Evolutionary conservation across 2,888 invertebrate genomes (phyloP).

Genomic region (Alviniconcha strummeri): DNA sequence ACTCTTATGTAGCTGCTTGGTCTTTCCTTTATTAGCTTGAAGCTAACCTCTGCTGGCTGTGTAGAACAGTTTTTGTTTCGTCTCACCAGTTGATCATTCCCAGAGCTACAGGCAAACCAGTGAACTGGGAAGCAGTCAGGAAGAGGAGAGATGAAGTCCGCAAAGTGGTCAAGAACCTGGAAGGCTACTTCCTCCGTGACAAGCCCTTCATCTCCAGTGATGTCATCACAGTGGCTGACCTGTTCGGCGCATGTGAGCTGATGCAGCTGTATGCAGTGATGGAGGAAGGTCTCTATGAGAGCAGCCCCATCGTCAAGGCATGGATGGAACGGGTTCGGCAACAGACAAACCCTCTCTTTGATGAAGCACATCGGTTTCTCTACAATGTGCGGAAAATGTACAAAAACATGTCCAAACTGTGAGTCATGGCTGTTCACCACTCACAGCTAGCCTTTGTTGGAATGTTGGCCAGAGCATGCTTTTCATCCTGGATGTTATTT

Average conservation of each 20-base stretch:
- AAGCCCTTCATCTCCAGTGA: constrained; percentile 59
- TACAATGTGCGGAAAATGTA: constrained; percentile 49
- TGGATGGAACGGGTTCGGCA: constrained; percentile 65
- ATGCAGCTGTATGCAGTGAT: constrained; percentile 62
- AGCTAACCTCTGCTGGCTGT: too few relatives aligned
- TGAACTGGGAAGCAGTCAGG: constrained; percentile 56
- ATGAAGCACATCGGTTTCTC: constrained; percentile 58
- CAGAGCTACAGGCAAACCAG: constrained; percentile 50
- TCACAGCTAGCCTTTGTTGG: too few relatives aligned
- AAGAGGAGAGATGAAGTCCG: constrained; percentile 47
- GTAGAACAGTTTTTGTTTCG: neutral
- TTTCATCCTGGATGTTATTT: too few relatives aligned
- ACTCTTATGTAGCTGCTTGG: too few relatives aligned
- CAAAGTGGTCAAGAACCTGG: constrained; percentile 52
- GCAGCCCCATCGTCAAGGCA: constrained; percentile 54
- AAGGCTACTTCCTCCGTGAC: constrained; percentile 61
- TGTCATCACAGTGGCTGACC: constrained; percentile 67
- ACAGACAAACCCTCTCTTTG: constrained; percentile 57
- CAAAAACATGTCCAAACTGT: constrained; percentile 16
- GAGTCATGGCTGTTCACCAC: too few relatives aligned
- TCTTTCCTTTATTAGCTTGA: too few relatives aligned
- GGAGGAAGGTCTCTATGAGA: constrained; percentile 57
- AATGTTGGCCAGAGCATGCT: too few relatives aligned
- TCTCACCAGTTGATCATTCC: constrained; percentile 63
- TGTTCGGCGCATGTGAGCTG: constrained; percentile 67